Percentiles rank a stretch among this genome's conserved stretches.
These are phyloP conservation scores for Staurois parvus DNA, from an alignment of 2,797 vertebrate species.

Conservation along the genomic window DNA sequence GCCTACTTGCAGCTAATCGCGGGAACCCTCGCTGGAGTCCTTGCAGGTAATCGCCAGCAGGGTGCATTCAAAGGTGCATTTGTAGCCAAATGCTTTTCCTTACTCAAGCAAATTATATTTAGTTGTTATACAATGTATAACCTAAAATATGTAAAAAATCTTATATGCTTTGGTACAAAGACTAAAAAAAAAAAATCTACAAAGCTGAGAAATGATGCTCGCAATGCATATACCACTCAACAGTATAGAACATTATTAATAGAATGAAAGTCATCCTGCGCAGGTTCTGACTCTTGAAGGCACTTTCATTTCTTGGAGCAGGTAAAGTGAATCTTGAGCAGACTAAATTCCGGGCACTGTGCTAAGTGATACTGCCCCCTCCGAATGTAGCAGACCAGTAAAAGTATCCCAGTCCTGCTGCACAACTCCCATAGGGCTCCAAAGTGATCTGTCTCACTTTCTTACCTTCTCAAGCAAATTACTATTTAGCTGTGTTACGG, in stretches of 20 bases:
- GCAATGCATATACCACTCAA: not conserved
- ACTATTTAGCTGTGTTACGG: conserved; percentile 56
- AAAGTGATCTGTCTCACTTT: conserved; percentile 50
- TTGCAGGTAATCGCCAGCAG: no score
- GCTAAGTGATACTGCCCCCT: conserved; percentile 53
- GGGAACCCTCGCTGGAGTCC: no score
- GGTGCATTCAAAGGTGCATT: no score
- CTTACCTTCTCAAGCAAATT: no score
- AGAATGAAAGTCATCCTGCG: not conserved
- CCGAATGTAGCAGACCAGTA: conserved; percentile 39
- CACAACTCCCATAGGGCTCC: conserved; percentile 50
- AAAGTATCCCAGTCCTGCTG: conserved; percentile 53
- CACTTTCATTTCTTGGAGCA: conserved; percentile 23
- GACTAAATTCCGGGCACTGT: conserved; percentile 52
- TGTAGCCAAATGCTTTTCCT: no score
- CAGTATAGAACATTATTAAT: no score
- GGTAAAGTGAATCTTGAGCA: conserved; percentile 40
- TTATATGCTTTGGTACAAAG: not conserved
- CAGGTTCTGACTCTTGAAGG: not conserved
- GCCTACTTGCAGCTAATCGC: no score
- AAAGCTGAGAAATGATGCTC: not conserved
- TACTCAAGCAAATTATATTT: no score
- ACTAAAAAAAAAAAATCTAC: not conserved
- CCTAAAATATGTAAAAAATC: not conserved
- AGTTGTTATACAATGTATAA: no score